Base-by-base conservation (phyloP, 2,797 vertebrate species). In the Sebastes paucispinis region DNA sequence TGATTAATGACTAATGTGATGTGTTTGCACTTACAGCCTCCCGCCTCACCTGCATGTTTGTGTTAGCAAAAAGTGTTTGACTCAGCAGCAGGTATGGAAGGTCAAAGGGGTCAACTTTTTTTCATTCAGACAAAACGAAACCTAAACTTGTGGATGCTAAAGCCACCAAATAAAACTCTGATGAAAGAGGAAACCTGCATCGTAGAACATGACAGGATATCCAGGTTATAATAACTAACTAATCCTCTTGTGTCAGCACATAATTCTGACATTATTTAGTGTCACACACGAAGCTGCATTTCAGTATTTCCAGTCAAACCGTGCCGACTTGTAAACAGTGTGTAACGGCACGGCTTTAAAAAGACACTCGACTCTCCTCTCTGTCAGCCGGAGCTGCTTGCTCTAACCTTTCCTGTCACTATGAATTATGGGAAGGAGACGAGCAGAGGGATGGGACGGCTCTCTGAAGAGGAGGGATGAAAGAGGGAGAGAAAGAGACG, bases 331-430 rank as follows among this genome's bases (percentile, higher is more conserved):
- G 75, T 86, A 90, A 88, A 86, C 77, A 73, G 58, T 57, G 71
- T 81, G 72, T 72, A 76, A 85, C 27, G 54, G 80, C 80, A 54
- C 64, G 39, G 52, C 75, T 83, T 68, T 62, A 36, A 64, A 86
- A 84, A 88, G 69, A 78, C 76, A 67, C 59, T 81, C 22, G 3
- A 63, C 67, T 71, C 69, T 76, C 69, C 59, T 67, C 71, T 36
- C 73, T 73, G 80, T 90, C 84, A 85, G 58, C 70, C 68, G 36
- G 31, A 69, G 75, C 82, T 69, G 69, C 64, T 71, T 20, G 39
- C 60, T 31, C 68, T 92, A 88, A 93, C 93, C 92, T 92, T 92
- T 88, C 74, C 88, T 90, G 89, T 93, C 94, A 90, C 75, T 60
- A 50, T 90, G 83, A 91, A 92, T 93, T 88, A 92, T 88, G 75